phyloP scores from a whole-genome alignment of 2,888 invertebrate species.

The Zele albiditarsus region DNA sequence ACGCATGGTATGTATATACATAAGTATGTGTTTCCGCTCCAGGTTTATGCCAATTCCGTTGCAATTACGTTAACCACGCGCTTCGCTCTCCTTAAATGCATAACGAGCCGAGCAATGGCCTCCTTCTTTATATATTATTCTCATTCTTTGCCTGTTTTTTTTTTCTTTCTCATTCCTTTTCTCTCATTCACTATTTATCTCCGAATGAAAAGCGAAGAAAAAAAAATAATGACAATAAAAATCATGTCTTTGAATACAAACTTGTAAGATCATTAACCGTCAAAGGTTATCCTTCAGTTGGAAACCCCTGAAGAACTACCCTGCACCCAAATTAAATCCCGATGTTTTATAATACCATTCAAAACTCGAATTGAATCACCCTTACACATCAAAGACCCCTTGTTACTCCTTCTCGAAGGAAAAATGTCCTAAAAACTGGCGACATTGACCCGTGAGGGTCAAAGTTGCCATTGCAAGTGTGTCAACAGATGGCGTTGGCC shows the following conservation, averaged over 20 bases:
- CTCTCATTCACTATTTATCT: slow-evolving; percentile 2
- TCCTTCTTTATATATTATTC: background rate
- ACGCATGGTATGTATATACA: slow-evolving; percentile 7
- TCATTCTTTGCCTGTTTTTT: background rate
- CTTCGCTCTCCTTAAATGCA: slow-evolving; percentile 48
- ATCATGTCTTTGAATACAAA: background rate
- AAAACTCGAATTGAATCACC: too few species aligned
- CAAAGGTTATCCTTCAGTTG: too few species aligned
- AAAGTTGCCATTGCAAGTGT: too few species aligned
- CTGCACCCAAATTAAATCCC: too few species aligned
- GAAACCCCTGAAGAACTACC: too few species aligned
- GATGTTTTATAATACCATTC: too few species aligned
- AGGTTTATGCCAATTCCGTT: slow-evolving; percentile 52
- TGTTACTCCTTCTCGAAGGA: too few species aligned
- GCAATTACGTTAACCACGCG: slow-evolving; percentile 51
- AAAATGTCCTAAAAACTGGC: too few species aligned
- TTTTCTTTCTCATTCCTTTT: background rate
- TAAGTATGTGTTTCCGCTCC: slow-evolving; percentile 37
- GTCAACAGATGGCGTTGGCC: background rate
- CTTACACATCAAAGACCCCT: too few species aligned
- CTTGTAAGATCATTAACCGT: background rate
- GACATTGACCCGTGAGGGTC: too few species aligned
- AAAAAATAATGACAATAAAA: background rate
- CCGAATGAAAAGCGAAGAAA: background rate
- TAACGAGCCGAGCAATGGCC: slow-evolving; percentile 41